Base-by-base conservation (phyloP, 1,140 invertebrate genomes). In the Tachypleus tridentatus region DNA sequence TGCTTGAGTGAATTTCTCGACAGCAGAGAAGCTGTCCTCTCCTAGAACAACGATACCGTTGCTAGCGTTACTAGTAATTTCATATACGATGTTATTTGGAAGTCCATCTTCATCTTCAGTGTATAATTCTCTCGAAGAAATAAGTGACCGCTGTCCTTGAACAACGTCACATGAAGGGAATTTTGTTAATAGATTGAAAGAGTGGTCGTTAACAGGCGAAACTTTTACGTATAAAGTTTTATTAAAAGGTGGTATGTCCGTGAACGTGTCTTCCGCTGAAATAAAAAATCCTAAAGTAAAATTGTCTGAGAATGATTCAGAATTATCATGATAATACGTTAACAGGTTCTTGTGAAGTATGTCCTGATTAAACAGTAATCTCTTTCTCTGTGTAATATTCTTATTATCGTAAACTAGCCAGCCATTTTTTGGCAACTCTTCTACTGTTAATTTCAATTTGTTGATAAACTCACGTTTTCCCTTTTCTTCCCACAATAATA, bases 131-230 rank as follows among this genome's bases (percentile, higher is more conserved):
- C 85, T 82, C 11, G 82, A 83, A 1, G 86, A 88, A 58, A 96
- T 86, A 0, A 86, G 84, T 50, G 86, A 84, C 69, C 72, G 86
- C 77, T 91, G 86, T 49, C 69, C 69, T 57, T 63, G 74, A 4
- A 76, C 70, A 6, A 77, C 73, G 53, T 74, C 68, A 7, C 76
- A 68, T 50, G 60, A 59, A n/a, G 77, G 77, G 64, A 72, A 79
- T 63, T 85, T 83, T 6, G 91, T 93, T 4, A 88, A 73, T 49
- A 95, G 77, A 71, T 82, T 81, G 73, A 96, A 96, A 3, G 85
- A 85, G 75, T 94, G 85, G 77, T 97, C 93, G 74, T 97, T 96
- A 0, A 95, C 84, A 1, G 92, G 91, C 62, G 81, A 81, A 11
- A 97, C 83, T 10, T 80, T 80, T 3, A 97, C 84, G 3, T 84